Conservation (phyloP, 2,113 vertebrate genomes). For the Stomatorhinus ivindoensis region DNA sequence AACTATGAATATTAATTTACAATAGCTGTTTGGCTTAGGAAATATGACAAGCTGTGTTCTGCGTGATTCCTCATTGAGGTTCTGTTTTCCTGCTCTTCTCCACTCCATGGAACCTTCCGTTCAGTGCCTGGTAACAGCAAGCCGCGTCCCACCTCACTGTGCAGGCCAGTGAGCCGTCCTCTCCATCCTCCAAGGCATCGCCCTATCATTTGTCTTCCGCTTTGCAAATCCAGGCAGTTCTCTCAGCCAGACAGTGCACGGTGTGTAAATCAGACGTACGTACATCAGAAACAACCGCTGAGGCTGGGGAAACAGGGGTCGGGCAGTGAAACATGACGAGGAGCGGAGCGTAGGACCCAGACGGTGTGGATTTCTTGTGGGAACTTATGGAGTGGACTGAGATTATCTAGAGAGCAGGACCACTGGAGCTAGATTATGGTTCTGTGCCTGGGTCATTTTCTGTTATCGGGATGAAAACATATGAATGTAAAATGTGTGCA, state of each 20-base stretch:
- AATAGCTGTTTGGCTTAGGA: neutral
- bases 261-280: neutral
- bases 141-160: neutral
- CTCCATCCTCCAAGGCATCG: neutral
- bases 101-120: neutral
- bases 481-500: neutral
- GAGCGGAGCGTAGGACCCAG: neutral
- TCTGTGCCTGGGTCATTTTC: neutral
- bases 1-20: neutral
- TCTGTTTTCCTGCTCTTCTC: neutral
- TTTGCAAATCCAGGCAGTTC: neutral
- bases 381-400: neutral
- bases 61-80: neutral
- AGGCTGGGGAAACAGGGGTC: neutral
- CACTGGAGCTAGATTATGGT: neutral
- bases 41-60: neutral
- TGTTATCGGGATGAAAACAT: neutral
- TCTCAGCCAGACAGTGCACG: neutral
- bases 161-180: neutral
- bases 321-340: neutral
- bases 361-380: neutral
- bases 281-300: neutral
- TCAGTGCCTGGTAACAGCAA: neutral
- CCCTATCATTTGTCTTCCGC: neutral
- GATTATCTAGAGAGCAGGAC: neutral